Evolutionary conservation across 2,888 invertebrate species (phyloP), one percentile per base, ranked within the genome.

Genomic region (Ethmia dodecea): DNA sequence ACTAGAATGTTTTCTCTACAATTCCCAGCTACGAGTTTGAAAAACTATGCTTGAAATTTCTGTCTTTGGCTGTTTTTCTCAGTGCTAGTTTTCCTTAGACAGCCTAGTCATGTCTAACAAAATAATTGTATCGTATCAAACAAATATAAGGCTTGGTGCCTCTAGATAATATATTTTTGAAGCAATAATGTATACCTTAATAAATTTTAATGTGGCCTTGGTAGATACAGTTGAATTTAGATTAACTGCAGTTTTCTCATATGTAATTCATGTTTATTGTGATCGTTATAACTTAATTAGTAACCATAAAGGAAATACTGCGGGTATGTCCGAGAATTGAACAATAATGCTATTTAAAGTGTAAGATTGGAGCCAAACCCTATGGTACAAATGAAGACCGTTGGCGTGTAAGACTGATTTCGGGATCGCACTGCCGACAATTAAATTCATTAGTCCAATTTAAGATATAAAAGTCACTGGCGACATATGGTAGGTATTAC

Each of bases 161-260:
- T 22, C n/a, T 42, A 38, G 32, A 47, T 31, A 41, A 43, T 53
- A 48, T 54, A 52, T 59, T 56, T 61, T 58, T 52, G 47, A 52
- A 63, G 68, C 64, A 66, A 67, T 70, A 63, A 47, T 38, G 36
- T 55, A 50, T 53, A 53, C 41, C 49, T 48, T 47, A 40, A 37
- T 58, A n/a, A n/a, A 52, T 52, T 41, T 50, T 51, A 49, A 53
- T 39, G 60, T 60, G 63, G 66, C 68, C 69, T 67, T 68, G 41
- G 40, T 59, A 60, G 55, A 50, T 52, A 50, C 43, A 39, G 42
- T 38, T 43, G 43, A 53, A 55, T 52, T 31, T 30, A n/a, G 11
- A 18, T 22, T 30, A 20, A 11, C 18, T 18, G 18, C 18, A 5
- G 18, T 18, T 18, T 8, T 18, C 18, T 18, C 18, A 18, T 8